Base-by-base conservation (phyloP, 2,888 invertebrate genomes). In the Hipparchia sbordonii region DNA sequence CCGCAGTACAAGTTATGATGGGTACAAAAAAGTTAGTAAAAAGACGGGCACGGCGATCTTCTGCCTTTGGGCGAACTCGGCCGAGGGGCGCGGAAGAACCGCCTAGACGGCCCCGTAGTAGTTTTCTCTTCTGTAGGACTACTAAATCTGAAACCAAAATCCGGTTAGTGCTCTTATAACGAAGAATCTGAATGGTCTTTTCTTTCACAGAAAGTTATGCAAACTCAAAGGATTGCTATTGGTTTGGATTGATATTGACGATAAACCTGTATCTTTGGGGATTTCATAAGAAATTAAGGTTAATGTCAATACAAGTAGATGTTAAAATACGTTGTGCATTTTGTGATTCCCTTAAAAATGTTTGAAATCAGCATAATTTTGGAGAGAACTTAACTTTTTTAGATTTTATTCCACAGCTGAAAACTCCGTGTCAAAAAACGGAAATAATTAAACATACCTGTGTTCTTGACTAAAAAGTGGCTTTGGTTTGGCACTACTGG, bases 41-140 rank as follows among this genome's bases (percentile, higher is more conserved):
- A 84, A 63, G 79, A 77, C 1, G 80, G 72, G 61, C 81, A 81
- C 5, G 79, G 72, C 33, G 77, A 84, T 56, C 84, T 80, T 45
- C 85, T 78, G 1, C 85, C 85, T 67, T 85, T 89, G 0, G 89
- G 88, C 2, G 89, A 90, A 59, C 81, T 66, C 0, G 88, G 88
- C 3, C 89, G 84, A 52, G 77, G 67, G 7, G 79, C 76, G 9
- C 72, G 74, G 76, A 74, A 76, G 71, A 81, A 81, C 68, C 73
- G 80, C 61, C 80, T 82, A 0, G 81, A 57, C 0, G 79, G n/a
- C 0, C 76, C 33, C 10, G 74, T 52, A 2, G 74, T 67, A 52
- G 78, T 82, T 6, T 85, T 84, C 52, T 78, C 76, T 62, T 78
- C 74, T 62, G 67, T 76, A 13, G 56, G 67, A 66, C 4, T 52